phyloP scores from a whole-genome alignment of 2,797 vertebrate species.

The Tapirus indicus region DNA sequence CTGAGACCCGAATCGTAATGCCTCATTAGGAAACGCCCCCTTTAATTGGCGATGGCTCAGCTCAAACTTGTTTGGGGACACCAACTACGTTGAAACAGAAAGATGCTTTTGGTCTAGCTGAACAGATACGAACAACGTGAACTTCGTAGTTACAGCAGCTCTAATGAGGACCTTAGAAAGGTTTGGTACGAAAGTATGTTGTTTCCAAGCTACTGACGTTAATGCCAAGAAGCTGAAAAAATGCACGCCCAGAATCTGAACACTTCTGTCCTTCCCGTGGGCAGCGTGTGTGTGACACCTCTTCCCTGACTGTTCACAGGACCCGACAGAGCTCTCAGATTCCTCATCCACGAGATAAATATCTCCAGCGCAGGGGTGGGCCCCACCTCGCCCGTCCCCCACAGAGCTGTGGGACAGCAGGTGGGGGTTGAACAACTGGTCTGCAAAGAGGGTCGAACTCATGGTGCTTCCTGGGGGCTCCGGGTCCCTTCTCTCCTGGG shows the following conservation, averaged over 20 bases:
- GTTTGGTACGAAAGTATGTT: fast-evolving
- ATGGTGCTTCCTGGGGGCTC: fast-evolving
- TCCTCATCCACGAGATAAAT: fast-evolving
- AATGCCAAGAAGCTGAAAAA: neutral
- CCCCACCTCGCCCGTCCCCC: neutral
- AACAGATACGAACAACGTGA: fast-evolving
- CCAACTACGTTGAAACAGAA: fast-evolving
- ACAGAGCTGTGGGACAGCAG: fast-evolving
- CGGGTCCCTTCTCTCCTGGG: fast-evolving
- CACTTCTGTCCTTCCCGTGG: neutral
- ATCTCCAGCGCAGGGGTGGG: fast-evolving
- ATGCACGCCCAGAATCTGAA: fast-evolving
- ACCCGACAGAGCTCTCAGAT: fast-evolving
- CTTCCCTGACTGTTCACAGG: too few species aligned
- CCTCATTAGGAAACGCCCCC: fast-evolving
- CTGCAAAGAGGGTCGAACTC: fast-evolving
- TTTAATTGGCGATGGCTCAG: fast-evolving
- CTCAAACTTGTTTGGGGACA: neutral
- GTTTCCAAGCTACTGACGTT: neutral
- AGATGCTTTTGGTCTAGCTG: neutral
- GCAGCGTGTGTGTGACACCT: fast-evolving
- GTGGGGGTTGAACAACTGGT: fast-evolving
- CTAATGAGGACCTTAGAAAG: neutral
- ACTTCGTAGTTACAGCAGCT: fast-evolving
- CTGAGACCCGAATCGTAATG: fast-evolving